These are phyloP conservation scores for Amia ocellicauda DNA, from an alignment of 2,113 vertebrate genomes.

Conservation along the genomic window DNA sequence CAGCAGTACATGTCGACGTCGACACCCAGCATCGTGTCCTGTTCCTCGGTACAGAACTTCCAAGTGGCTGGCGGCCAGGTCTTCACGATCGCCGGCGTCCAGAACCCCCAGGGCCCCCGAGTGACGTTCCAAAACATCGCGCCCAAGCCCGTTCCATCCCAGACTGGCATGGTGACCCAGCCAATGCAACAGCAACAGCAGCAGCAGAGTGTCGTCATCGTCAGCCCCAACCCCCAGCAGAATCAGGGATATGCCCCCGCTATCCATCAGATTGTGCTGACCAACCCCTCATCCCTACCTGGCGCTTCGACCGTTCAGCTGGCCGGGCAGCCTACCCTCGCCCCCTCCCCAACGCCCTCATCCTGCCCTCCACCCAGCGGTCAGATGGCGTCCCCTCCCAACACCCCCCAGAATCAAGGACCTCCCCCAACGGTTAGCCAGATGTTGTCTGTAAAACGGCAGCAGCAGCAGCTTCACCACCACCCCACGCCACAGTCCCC, in stretches of 20 bases:
- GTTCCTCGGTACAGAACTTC: conserved; percentile 80
- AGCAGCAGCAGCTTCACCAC: conserved; percentile 70
- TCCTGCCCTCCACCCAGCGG: conserved; percentile 67
- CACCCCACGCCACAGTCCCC: conserved; percentile 61
- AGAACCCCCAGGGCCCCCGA: conserved; percentile 80
- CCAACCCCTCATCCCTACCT: conserved; percentile 84
- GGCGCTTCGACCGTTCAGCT: conserved; percentile 82
- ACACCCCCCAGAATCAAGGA: conserved; percentile 74
- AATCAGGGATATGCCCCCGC: conserved; percentile 84
- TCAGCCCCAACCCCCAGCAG: conserved; percentile 85
- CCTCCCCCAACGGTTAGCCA: conserved; percentile 85
- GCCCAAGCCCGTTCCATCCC: conserved; percentile 86
- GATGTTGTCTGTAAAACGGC: conserved; percentile 88
- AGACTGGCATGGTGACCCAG: conserved; percentile 68
- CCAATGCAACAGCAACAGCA: conserved; percentile 66
- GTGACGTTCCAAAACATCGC: conserved; percentile 96
- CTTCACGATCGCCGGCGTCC: conserved; percentile 76
- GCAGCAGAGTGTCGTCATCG: conserved; percentile 90
- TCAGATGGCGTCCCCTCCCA: conserved; percentile 70
- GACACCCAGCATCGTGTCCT: conserved; percentile 71
- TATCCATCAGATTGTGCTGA: conserved; percentile 95
- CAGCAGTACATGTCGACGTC: conserved; percentile 74
- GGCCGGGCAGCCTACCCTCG: conserved; percentile 75
- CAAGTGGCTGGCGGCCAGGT: conserved; percentile 80
- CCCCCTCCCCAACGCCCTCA: conserved; percentile 73